Evolutionary conservation across 2,113 vertebrate genomes (phyloP).

Genomic region (Cebus imitator): DNA sequence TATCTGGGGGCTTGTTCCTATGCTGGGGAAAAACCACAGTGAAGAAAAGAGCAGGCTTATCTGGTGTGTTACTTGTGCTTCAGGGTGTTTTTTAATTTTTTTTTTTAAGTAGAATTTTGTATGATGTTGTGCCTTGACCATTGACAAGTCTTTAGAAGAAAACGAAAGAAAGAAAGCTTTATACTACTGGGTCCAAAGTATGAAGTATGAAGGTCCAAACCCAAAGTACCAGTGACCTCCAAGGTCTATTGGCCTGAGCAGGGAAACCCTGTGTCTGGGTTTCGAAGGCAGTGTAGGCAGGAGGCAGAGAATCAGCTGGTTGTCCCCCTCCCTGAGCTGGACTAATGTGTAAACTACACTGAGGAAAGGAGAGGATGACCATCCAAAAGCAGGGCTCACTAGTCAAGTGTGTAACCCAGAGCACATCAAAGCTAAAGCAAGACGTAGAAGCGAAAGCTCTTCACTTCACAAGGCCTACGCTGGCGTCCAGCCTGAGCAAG

Average conservation of each 20-base stretch:
- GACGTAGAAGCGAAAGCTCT: neutral
- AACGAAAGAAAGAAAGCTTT: neutral
- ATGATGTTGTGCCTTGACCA: neutral
- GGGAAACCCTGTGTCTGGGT: neutral
- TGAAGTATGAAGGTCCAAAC: neutral
- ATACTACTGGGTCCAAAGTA: neutral
- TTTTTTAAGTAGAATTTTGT: neutral
- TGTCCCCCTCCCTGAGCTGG: neutral
- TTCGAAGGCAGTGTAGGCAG: neutral
- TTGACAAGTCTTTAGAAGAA: neutral
- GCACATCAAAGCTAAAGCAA: neutral
- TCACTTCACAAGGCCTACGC: neutral
- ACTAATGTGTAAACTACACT: neutral
- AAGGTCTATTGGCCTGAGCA: neutral
- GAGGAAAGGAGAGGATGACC: neutral
- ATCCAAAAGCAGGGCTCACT: neutral
- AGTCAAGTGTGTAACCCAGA: neutral
- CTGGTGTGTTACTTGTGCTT: neutral
- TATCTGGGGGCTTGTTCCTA: fast-evolving
- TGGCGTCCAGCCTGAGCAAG: neutral
- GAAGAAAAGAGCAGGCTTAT: neutral
- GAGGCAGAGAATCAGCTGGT: neutral
- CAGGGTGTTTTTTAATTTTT: no score
- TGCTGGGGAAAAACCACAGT: neutral
- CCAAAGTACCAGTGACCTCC: neutral